Percentiles rank a stretch among this genome's conserved stretches.
phyloP scores from a whole-genome alignment of 53 echinoderm and acorn worm species.

The Temnopleurus reevesii region DNA sequence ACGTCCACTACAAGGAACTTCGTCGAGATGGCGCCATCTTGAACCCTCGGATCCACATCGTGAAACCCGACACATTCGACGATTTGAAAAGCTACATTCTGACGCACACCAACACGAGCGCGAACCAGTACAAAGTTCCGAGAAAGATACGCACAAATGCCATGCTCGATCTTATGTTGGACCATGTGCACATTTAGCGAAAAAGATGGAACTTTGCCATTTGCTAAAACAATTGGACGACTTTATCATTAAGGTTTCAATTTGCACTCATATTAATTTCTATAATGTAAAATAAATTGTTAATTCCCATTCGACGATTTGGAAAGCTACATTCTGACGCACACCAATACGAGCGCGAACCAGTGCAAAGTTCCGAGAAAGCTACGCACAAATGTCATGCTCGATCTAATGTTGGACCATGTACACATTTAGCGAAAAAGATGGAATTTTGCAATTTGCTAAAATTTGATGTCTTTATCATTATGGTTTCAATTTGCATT shows the following conservation, averaged over 20 bases:
- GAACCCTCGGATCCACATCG: background rate
- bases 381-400: slow-evolving; percentile 47
- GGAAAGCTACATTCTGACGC: slow-evolving; percentile 46
- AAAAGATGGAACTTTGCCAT: no score
- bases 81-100: background rate
- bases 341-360: slow-evolving; percentile 61
- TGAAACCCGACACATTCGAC: slow-evolving; percentile 2
- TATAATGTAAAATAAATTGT: no score
- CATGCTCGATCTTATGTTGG: background rate
- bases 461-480: no score
- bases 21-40: slow-evolving; percentile 7
- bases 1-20: background rate
- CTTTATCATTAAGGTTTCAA: no score
- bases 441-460: no score
- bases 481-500: no score
- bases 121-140: slow-evolving; percentile 4
- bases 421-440: no score
- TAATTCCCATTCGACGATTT: slow-evolving; percentile 62
- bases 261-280: no score
- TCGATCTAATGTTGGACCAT: slow-evolving; percentile 67
- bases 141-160: background rate
- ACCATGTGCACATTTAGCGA: no score
- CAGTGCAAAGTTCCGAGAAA: slow-evolving; percentile 74
- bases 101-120: background rate
- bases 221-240: no score